Evolutionary conservation across 2,888 invertebrate genomes (phyloP).

Genomic region (Sclerodermus sp.): DNA sequence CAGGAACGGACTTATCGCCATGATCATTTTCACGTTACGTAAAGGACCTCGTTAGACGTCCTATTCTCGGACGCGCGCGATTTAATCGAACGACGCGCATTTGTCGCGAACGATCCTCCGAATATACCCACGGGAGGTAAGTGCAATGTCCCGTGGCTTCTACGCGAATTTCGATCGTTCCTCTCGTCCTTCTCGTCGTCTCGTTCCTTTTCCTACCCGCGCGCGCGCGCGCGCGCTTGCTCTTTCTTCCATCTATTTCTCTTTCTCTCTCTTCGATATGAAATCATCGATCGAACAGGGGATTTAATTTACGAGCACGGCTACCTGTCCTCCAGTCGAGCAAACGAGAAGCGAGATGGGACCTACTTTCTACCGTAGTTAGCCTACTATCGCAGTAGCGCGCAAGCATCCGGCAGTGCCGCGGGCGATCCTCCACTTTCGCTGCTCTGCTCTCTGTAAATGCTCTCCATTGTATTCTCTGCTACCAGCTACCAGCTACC

Average conservation of each 20-base stretch:
- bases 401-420: slow-evolving; percentile 48
- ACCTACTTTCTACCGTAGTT: slow-evolving; percentile 52
- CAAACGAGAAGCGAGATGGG: slow-evolving; percentile 31
- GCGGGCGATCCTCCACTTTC: slow-evolving; percentile 44
- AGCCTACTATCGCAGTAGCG: slow-evolving; percentile 36
- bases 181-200: neutral
- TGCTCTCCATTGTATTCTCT: neutral
- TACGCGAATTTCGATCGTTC: neutral
- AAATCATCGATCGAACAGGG: too few species aligned
- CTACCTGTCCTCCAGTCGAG: too few species aligned
- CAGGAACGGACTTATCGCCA: slow-evolving; percentile 29
- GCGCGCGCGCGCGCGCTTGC: too few species aligned
- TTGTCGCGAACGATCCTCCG: too few species aligned
- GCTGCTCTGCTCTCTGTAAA: slow-evolving; percentile 17
- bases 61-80: slow-evolving; percentile 30
- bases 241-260: too few species aligned
- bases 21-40: slow-evolving; percentile 36
- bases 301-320: too few species aligned
- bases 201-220: neutral
- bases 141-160: slow-evolving; percentile 24
- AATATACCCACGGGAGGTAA: slow-evolving; percentile 10
- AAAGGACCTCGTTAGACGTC: slow-evolving; percentile 32
- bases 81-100: slow-evolving; percentile 26
- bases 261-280: too few species aligned
- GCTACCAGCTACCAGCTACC: neutral